These are phyloP conservation scores for Atherinosoma microstoma DNA, from an alignment of 2,797 vertebrate species.

Conservation along the genomic window DNA sequence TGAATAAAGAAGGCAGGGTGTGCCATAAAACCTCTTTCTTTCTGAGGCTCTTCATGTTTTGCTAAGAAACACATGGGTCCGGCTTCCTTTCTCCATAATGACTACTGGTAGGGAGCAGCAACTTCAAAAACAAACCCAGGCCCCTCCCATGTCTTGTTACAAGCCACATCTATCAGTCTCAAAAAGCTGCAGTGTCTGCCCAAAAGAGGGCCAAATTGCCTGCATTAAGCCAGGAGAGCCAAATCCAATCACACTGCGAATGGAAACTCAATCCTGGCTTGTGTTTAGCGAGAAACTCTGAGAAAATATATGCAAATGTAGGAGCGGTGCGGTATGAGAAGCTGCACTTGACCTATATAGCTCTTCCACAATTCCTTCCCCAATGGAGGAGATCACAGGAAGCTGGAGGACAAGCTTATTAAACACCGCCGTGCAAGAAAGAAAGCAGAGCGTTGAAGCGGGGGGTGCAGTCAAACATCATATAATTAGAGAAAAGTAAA, in stretches of 20 bases:
- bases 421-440: slow-evolving; percentile 50
- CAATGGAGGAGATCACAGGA: slow-evolving; percentile 65
- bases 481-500: not conserved
- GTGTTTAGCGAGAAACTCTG: slow-evolving; percentile 40
- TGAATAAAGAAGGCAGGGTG: slow-evolving; percentile 1
- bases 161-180: slow-evolving; percentile 42
- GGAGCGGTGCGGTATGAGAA: slow-evolving; percentile 57
- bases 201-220: slow-evolving; percentile 5
- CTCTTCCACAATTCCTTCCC: slow-evolving; percentile 63
- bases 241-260: slow-evolving; percentile 44
- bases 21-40: slow-evolving; percentile 6
- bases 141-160: slow-evolving; percentile 34
- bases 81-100: slow-evolving; percentile 61
- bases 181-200: slow-evolving; percentile 18
- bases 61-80: slow-evolving; percentile 37
- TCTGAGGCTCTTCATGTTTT: slow-evolving; percentile 26
- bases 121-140: slow-evolving; percentile 59
- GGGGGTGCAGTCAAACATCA: slow-evolving; percentile 24
- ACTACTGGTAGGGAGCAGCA: slow-evolving; percentile 43
- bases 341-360: slow-evolving; percentile 80
- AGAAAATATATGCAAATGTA: slow-evolving; percentile 75
- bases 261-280: slow-evolving; percentile 32
- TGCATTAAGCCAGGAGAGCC: slow-evolving; percentile 14
- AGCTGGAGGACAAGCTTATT: slow-evolving; percentile 63
- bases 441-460: slow-evolving; percentile 39